Conservation (phyloP, 2,113 vertebrate species). For the Mobula birostris region DNA sequence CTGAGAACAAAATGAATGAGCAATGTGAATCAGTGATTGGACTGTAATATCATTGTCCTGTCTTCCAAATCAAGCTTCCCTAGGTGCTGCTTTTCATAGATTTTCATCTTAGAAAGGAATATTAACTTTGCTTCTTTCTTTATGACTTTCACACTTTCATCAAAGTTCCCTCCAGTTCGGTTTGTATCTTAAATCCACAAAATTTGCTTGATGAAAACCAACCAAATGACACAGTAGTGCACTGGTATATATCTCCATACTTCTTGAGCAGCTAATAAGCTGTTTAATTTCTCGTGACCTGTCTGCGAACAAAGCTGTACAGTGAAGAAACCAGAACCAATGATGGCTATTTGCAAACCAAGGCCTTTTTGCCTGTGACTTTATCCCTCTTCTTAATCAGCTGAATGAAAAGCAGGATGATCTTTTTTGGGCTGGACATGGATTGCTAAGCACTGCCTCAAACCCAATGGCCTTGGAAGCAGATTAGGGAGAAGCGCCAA, state of each 20-base stretch:
- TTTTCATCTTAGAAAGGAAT: background rate
- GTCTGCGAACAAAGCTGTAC: background rate
- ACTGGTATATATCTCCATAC: background rate
- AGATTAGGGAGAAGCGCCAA: background rate
- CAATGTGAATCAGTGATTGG: background rate
- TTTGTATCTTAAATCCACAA: background rate
- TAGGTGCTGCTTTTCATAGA: background rate
- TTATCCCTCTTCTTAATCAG: background rate
- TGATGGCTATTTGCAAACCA: background rate
- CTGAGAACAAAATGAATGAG: background rate
- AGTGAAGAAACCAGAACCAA: background rate
- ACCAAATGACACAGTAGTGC: background rate
- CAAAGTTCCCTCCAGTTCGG: background rate
- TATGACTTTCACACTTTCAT: background rate
- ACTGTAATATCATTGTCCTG: background rate
- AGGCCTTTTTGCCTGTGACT: background rate
- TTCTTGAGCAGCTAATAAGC: background rate
- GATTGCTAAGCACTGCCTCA: background rate
- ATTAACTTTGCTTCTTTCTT: background rate
- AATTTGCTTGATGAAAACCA: background rate
- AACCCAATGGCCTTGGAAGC: background rate
- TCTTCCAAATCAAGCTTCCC: too few relatives aligned
- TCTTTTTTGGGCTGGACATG: background rate
- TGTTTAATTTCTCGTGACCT: constrained; percentile 8
- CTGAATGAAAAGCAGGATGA: constrained; percentile 1